Conservation (phyloP, 2,888 invertebrate species). For the Eudemis profundana region DNA sequence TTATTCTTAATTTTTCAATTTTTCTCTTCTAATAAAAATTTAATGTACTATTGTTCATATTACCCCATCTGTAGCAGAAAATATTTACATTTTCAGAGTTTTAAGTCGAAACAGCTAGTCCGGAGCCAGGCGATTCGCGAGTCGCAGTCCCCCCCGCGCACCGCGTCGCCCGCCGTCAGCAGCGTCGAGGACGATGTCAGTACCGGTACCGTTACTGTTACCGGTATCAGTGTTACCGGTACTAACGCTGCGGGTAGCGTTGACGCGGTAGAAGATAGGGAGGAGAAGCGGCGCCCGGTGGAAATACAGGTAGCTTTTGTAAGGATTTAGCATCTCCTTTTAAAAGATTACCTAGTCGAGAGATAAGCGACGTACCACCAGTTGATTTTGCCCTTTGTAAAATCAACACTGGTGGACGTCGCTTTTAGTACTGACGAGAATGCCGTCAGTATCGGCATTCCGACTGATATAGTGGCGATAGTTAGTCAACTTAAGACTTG, state of each 20-base stretch:
- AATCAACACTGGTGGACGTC: too few species aligned
- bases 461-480: too few species aligned
- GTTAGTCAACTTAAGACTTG: too few species aligned
- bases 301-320: conserved; percentile 73
- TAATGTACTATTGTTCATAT: too few species aligned
- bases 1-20: too few species aligned
- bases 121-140: conserved; percentile 96
- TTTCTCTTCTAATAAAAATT: too few species aligned
- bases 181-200: conserved; percentile 44
- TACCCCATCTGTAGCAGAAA: too few species aligned
- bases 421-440: too few species aligned
- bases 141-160: conserved; percentile 88
- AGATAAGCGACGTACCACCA: too few species aligned
- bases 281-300: conserved; percentile 68
- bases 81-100: conserved; percentile 66
- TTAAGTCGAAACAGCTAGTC: conserved; percentile 93
- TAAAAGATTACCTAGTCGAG: too few species aligned
- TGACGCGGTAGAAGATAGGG: conserved; percentile 49
- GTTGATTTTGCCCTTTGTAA: too few species aligned
- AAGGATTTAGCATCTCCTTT: not conserved
- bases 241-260: conserved; percentile 25
- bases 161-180: conserved; percentile 73
- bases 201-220: conserved; percentile 49
- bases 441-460: too few species aligned
- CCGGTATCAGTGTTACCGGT: conserved; percentile 30